phyloP scores from a whole-genome alignment of 2,113 vertebrate genomes.

The Poeciliopsis prolifica region DNA sequence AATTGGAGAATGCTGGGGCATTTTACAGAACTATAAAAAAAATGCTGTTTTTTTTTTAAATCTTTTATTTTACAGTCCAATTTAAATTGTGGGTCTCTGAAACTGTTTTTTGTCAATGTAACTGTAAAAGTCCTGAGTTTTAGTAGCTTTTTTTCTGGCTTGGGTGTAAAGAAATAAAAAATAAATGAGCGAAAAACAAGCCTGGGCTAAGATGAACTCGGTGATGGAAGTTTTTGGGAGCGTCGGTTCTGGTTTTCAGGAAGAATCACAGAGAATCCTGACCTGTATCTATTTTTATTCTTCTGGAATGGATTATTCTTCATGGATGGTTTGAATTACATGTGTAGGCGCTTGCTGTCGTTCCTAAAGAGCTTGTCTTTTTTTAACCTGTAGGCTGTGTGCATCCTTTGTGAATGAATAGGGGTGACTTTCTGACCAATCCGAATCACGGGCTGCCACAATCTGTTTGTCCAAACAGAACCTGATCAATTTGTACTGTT shows the following conservation, averaged over 20 bases:
- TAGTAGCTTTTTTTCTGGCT: slow-evolving; percentile 98
- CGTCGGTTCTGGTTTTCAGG: slow-evolving; percentile 89
- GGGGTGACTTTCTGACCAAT: slow-evolving; percentile 79
- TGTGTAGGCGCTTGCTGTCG: slow-evolving; percentile 94
- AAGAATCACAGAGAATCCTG: slow-evolving; percentile 85
- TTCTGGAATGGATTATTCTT: slow-evolving; percentile 92
- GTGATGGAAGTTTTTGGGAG: slow-evolving; percentile 67
- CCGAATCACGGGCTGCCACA: slow-evolving; percentile 87
- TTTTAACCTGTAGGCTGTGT: slow-evolving; percentile 86
- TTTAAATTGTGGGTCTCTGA: slow-evolving; percentile 98
- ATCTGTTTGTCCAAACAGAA: slow-evolving; percentile 87
- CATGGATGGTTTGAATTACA: slow-evolving; percentile 93
- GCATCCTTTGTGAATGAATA: slow-evolving; percentile 84
- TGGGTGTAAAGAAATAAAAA: slow-evolving; percentile 91
- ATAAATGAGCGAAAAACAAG: slow-evolving; percentile 75
- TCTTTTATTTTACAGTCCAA: slow-evolving; percentile 90
- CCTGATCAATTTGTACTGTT: slow-evolving; percentile 87
- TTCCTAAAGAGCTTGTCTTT: slow-evolving; percentile 96
- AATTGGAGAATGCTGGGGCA: slow-evolving; percentile 98
- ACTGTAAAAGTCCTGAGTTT: slow-evolving; percentile 99
- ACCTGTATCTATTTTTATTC: slow-evolving; percentile 93
- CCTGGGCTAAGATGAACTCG: slow-evolving; percentile 68
- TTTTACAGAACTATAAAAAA: slow-evolving; percentile 90
- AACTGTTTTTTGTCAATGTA: slow-evolving; percentile 98
- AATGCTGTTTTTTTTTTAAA: slow-evolving; percentile 58